phyloP scores from a whole-genome alignment of 1,140 invertebrate species.

The Philopotamus ludificatus region DNA sequence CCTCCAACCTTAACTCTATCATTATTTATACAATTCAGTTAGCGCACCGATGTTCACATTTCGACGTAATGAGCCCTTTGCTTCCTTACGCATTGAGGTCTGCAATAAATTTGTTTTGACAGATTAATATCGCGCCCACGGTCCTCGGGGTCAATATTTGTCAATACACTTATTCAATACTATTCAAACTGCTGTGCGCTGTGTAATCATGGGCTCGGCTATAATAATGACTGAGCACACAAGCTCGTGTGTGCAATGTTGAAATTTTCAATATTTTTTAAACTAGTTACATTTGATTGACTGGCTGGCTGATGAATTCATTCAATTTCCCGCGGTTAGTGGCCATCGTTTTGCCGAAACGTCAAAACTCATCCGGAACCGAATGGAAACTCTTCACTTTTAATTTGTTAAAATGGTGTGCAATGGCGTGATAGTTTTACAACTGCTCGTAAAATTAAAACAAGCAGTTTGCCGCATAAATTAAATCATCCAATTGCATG shows the following conservation, averaged over 20 bases:
- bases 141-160: not conserved
- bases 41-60: slow-evolving; percentile 32
- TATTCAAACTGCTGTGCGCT: no score
- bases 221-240: no score
- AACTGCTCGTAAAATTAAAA: slow-evolving; percentile 13
- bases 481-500: slow-evolving; percentile 16
- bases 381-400: no score
- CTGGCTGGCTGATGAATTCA: no score
- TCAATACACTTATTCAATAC: not conserved
- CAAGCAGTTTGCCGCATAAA: slow-evolving; percentile 11
- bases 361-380: no score
- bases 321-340: no score
- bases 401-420: slow-evolving; percentile 7
- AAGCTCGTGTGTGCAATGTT: no score
- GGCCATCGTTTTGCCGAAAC: no score
- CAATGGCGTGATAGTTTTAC: slow-evolving; percentile 20
- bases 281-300: no score
- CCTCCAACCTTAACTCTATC: slow-evolving; percentile 38
- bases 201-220: no score
- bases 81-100: slow-evolving; percentile 15
- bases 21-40: slow-evolving; percentile 43
- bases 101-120: slow-evolving; percentile 41
- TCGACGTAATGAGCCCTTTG: slow-evolving; percentile 21
- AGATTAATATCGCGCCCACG: slow-evolving; percentile 29
- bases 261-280: no score